phyloP scores from a whole-genome alignment of 2,113 vertebrate genomes.

The Enhydra lutris region DNA sequence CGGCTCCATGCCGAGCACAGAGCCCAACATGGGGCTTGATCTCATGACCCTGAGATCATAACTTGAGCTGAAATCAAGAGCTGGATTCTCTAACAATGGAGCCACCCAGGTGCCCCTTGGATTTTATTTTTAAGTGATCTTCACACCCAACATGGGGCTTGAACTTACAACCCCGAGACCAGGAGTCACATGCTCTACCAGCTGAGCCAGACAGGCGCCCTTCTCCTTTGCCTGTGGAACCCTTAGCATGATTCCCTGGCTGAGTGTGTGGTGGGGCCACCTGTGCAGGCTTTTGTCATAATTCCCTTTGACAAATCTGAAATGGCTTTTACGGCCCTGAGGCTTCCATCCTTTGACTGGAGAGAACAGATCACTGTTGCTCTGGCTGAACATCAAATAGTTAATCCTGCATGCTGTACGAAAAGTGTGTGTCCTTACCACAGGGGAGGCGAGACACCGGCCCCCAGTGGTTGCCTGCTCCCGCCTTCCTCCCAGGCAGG shows the following conservation, averaged over 20 bases:
- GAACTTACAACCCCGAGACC: neutral
- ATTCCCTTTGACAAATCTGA: neutral
- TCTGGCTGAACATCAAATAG: neutral
- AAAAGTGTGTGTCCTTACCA: neutral
- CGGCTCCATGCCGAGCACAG: neutral
- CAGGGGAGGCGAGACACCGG: fast-evolving
- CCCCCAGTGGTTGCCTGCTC: neutral
- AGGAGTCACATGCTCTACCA: neutral
- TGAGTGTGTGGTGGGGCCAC: neutral
- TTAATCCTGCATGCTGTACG: neutral
- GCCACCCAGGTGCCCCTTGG: neutral
- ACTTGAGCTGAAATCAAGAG: neutral
- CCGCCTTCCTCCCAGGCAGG: too few relatives aligned
- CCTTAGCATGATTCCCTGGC: neutral
- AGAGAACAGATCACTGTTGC: neutral
- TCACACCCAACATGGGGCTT: neutral
- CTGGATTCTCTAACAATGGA: neutral
- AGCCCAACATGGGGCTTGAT: neutral
- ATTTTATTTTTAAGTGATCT: neutral
- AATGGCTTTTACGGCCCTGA: neutral
- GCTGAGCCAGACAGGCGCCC: neutral
- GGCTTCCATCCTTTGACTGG: neutral
- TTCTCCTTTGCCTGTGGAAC: neutral
- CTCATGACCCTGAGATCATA: neutral
- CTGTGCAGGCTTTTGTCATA: neutral